Base-by-base conservation (phyloP, 2,113 vertebrate species). In the Dipodomys ordii region DNA sequence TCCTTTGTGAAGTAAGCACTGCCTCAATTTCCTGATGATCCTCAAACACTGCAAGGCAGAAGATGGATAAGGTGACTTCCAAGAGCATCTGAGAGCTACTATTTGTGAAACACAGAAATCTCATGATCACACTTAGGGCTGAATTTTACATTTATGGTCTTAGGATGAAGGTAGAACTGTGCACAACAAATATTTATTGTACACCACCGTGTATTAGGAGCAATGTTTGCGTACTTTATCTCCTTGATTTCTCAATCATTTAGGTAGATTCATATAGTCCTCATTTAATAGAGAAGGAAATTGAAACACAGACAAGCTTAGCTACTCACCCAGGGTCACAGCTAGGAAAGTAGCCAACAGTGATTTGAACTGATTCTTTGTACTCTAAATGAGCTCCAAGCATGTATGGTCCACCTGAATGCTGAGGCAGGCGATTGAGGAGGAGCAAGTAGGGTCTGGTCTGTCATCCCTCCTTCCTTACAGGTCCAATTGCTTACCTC, bases 401-500 rank as follows among this genome's bases (percentile, higher is more conserved):
- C 16, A 4, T 5, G 74, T 62, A 32, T 81, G 65, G 49, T 35
- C 7, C 32, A n/a, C 65, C 71, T 25, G 32, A 83, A 11, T 19
- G 39, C 12, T 0, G 15, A 18, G 39, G 16, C 32, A 73, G 65
- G 60, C 73, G 79, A 28, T 3, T 35, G 68, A 76, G n/a, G 28
- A 83, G 11, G 22, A 30, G 27, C 28, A 67, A 60, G 16, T 64
- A 6, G 19, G 1, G 23, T 46, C n/a, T 35, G 12, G 20, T 44
- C 68, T 11, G 0, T 28, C 27, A 32, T 16, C 73, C 23, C 39
- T 46, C 73, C 23, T 15, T 44, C 12, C 35, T 7, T 4, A 35
- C 64, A 11, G 2, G 16, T 49, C 9, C 2, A 9, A 32, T 30
- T 6, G 4, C 98, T 99, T 98, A 99, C 99, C 98, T 49, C 97